Conservation (phyloP, 2,797 vertebrate species). For the Sebastes oblongus region DNA sequence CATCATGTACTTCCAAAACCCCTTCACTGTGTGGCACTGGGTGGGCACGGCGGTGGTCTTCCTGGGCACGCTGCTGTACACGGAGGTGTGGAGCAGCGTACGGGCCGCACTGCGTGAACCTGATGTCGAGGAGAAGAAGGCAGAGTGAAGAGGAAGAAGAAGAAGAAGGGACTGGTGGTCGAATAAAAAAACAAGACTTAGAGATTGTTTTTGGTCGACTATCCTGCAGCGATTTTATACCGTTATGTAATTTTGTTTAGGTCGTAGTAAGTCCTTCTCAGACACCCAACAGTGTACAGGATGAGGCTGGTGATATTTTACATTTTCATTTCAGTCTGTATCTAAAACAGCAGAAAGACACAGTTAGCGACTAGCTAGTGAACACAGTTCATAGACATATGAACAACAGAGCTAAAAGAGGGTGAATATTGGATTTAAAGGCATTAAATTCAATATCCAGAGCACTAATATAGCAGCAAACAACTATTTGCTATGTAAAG, state of each 20-base stretch:
- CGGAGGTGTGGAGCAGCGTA: constrained; percentile 88
- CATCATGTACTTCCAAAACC: constrained; percentile 94
- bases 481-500: neutral
- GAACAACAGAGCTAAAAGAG: neutral
- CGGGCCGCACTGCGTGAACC: constrained; percentile 45
- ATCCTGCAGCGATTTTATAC: constrained; percentile 32
- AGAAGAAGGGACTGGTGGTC: neutral
- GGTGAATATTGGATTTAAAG: neutral
- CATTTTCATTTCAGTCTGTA: neutral
- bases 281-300: neutral
- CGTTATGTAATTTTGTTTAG: neutral
- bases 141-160: constrained; percentile 63
- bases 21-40: constrained; percentile 97
- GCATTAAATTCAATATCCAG: neutral
- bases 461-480: neutral
- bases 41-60: constrained; percentile 91
- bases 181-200: neutral
- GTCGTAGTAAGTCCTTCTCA: neutral
- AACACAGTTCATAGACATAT: no score
- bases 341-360: neutral
- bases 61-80: constrained; percentile 92
- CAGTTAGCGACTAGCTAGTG: neutral
- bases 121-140: constrained; percentile 68
- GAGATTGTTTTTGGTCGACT: neutral
- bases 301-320: neutral